phyloP scores from a whole-genome alignment of 2,797 vertebrate species.

The Vultur gryphus region DNA sequence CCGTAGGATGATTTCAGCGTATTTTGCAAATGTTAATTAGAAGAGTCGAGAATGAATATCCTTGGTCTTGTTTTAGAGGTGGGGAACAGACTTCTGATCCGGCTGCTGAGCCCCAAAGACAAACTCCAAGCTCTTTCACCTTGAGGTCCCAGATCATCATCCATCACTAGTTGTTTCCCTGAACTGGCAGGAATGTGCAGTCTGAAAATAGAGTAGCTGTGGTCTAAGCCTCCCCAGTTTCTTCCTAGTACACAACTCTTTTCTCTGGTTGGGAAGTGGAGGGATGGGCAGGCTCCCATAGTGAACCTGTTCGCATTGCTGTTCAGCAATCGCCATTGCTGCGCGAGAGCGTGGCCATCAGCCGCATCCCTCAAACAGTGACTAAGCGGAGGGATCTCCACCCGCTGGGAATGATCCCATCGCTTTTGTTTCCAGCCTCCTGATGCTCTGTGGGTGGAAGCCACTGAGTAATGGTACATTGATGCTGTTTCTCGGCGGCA shows the following conservation, averaged over 20 bases:
- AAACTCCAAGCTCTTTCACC: neutral
- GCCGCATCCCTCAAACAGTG: neutral
- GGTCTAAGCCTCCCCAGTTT: neutral
- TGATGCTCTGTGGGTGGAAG: neutral
- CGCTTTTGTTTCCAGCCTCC: neutral
- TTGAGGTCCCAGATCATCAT: neutral
- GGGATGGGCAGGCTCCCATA: neutral
- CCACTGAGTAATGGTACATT: rapidly evolving
- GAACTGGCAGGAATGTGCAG: neutral
- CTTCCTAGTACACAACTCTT: neutral
- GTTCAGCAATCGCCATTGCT: neutral
- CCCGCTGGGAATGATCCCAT: neutral
- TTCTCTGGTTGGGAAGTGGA: neutral
- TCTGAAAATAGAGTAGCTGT: neutral
- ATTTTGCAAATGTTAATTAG: neutral
- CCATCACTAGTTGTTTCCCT: neutral
- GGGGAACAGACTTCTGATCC: neutral
- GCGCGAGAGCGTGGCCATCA: rapidly evolving
- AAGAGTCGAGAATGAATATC: neutral
- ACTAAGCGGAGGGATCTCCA: neutral
- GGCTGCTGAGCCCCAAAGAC: neutral
- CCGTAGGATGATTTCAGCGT: neutral
- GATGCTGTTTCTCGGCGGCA: rapidly evolving
- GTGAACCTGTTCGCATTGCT: neutral
- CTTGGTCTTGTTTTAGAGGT: neutral